Percentiles rank a stretch among this genome's conserved stretches.
Evolutionary conservation across 2,113 vertebrate species (phyloP).

Genomic region (Polyodon spathula): DNA sequence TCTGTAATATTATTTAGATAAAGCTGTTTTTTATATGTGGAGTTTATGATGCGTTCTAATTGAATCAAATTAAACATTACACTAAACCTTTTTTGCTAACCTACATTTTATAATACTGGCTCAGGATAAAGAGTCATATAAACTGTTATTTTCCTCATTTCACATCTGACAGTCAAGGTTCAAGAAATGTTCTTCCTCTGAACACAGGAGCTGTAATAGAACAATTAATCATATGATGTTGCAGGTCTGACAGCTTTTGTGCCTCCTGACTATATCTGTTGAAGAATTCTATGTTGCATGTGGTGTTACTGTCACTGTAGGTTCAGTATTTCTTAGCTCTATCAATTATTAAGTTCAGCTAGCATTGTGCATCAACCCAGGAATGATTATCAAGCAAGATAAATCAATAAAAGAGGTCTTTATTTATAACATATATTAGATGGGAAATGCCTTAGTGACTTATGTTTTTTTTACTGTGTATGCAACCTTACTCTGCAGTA

Average conservation of each 20-base stretch:
- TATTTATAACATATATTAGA: slow-evolving; percentile 37
- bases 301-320: slow-evolving; percentile 10
- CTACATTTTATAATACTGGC: background rate
- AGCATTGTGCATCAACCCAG: slow-evolving; percentile 29
- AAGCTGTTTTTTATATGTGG: no score
- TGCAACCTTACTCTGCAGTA: slow-evolving; percentile 21
- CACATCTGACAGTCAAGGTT: slow-evolving; percentile 3
- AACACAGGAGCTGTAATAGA: slow-evolving; percentile 24
- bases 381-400: slow-evolving; percentile 29
- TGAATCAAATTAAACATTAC: no score
- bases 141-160: background rate
- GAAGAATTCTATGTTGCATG: slow-evolving; percentile 8
- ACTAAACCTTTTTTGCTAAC: background rate
- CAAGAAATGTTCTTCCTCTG: background rate
- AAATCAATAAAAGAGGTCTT: slow-evolving; percentile 40
- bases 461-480: slow-evolving; percentile 23
- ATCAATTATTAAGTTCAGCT: slow-evolving; percentile 32
- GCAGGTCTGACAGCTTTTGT: slow-evolving; percentile 16
- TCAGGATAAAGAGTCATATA: background rate
- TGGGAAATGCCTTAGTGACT: slow-evolving; percentile 27
- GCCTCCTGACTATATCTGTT: slow-evolving; percentile 19
- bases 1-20: no score
- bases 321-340: slow-evolving; percentile 21
- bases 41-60: no score
- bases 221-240: slow-evolving; percentile 38